Percentiles rank a stretch among this genome's conserved stretches.
phyloP scores from a whole-genome alignment of 2,888 invertebrate species.

The Chymomyza fuscimana region DNA sequence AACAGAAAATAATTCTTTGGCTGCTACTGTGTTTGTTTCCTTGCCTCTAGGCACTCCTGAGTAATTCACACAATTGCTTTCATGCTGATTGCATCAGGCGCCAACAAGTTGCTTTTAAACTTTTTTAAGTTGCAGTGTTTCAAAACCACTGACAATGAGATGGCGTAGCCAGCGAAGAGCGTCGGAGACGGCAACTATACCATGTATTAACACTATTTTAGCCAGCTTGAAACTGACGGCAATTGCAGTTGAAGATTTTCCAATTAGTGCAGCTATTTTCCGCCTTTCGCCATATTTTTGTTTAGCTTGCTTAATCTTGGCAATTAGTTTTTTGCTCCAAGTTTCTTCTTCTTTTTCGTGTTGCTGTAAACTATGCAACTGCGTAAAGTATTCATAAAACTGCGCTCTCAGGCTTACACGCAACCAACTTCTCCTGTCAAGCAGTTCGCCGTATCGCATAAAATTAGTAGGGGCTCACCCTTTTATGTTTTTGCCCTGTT shows the following conservation, averaged over 20 bases:
- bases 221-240: conserved; percentile 12
- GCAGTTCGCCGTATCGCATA: conserved; percentile 19
- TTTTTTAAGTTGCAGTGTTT: background rate
- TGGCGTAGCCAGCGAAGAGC: background rate
- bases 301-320: conserved; percentile 37
- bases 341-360: conserved; percentile 17
- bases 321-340: conserved; percentile 39
- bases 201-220: conserved; percentile 54
- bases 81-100: conserved; percentile 58
- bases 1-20: conserved; percentile 26
- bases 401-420: conserved; percentile 8
- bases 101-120: conserved; percentile 29
- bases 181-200: conserved; percentile 27
- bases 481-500: conserved; percentile 20
- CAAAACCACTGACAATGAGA: background rate
- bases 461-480: conserved; percentile 43
- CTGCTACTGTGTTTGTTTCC: conserved; percentile 22
- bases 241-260: conserved; percentile 46
- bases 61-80: conserved; percentile 59
- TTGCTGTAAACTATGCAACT: conserved; percentile 40
- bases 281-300: conserved; percentile 5
- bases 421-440: background rate
- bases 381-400: conserved; percentile 53
- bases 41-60: conserved; percentile 43
- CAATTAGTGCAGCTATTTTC: conserved; percentile 57